These are phyloP conservation scores for Theretra japonica DNA, from an alignment of 2,888 invertebrate species.

Conservation along the genomic window DNA sequence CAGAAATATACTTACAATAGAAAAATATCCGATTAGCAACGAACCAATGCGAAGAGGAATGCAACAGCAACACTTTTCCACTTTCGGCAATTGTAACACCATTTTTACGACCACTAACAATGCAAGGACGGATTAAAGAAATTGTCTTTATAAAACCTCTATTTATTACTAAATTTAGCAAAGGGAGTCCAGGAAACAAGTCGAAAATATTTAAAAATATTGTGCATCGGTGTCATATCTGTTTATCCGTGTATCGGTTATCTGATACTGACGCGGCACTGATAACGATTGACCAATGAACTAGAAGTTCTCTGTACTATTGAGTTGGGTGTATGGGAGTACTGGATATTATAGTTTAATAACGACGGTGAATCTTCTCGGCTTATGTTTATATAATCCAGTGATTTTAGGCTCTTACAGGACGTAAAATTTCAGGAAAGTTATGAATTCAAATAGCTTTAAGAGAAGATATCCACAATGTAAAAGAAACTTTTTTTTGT, in stretches of 20 bases:
- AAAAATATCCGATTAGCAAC: conserved; percentile 71
- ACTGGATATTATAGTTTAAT: not conserved
- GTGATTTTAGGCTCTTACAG: not conserved
- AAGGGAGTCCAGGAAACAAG: not conserved
- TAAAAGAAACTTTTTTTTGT: no score
- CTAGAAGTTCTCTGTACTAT: not conserved
- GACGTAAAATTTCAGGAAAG: no score
- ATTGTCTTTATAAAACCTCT: not conserved
- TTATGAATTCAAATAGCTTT: no score
- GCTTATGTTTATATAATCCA: not conserved
- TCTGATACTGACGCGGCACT: conserved; percentile 43
- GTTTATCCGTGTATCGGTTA: conserved; percentile 42
- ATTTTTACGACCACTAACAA: conserved; percentile 38
- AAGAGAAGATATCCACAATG: no score
- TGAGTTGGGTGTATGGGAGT: not conserved
- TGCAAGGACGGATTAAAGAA: not conserved
- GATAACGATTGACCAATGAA: conserved; percentile 48
- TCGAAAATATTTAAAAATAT: conserved; percentile 19
- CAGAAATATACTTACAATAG: conserved; percentile 63
- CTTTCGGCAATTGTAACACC: conserved; percentile 56
- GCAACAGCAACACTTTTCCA: conserved; percentile 68
- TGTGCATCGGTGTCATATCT: conserved; percentile 39
- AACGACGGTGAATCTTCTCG: not conserved
- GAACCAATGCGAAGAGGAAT: conserved; percentile 64
- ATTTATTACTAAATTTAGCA: not conserved